Base-by-base conservation (phyloP, 2,113 vertebrate genomes). In the Mesitornis unicolor region DNA sequence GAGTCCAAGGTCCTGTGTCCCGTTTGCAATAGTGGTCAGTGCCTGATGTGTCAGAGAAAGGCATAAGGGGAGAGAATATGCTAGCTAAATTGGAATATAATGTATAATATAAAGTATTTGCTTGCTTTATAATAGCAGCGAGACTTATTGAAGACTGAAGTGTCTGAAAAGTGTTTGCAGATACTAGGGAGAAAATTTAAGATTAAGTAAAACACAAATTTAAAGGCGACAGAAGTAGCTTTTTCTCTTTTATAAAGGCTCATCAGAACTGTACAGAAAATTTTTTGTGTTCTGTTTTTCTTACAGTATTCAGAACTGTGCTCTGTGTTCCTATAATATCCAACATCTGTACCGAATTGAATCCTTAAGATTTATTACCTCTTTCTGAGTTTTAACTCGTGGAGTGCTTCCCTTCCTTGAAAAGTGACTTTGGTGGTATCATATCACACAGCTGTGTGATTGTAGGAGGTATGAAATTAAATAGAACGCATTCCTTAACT, bases 391-490 rank as follows among this genome's bases (percentile, higher is more conserved):
- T 93, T 80, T 83, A 94, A 53, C 45, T 43, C 18, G 36, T 42
- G 28, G 38, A 89, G 64, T 71, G 16, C 68, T 95, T 95, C 63
- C 38, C 40, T 87, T 77, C 29, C 88, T 83, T 90, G 54, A 80
- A 83, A 87, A 84, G 42, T 70, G 84, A 42, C 84, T 95, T 93
- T 89, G 22, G 73, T 89, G 70, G 31, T 90, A 93, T 93, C 81
- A 14, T 65, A 77, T 65, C 84, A 38, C 42, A 77, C 87, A 97
- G 88, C 79, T 93, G 74, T 85, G 77, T 94, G 86, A 93, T 93
- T 93, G 50, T 22, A 92, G 65, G 29, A 47, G 13, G 31, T 67
- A 70, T 80, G 64, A 87, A 94, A 95, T 93, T 65, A 94, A 96
- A 78, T 64, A 73, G 64, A 87, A 93, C 63, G 5, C 38, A 57